A percentile compares a stretch with the other conserved stretches of the same genome.
phyloP scores from a whole-genome alignment of 2,888 invertebrate species.

The Spisula subtruncata region DNA sequence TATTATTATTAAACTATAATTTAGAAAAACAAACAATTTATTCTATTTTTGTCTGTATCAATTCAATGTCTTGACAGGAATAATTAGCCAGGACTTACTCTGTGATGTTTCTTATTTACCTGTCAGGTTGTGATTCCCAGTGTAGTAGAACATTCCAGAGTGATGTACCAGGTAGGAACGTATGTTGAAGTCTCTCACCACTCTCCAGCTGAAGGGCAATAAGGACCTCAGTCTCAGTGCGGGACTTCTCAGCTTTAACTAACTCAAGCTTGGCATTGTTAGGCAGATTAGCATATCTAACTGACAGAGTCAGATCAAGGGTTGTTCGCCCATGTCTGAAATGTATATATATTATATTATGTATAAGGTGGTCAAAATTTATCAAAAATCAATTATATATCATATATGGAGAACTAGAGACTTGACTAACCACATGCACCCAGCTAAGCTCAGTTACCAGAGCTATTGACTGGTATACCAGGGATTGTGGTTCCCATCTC shows the following conservation, averaged over 20 bases:
- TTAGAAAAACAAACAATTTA: too few species aligned
- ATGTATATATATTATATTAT: constrained; percentile 34
- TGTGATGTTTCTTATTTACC: constrained; percentile 55
- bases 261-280: constrained; percentile 97
- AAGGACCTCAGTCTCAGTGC: constrained; percentile 90
- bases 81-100: too few species aligned
- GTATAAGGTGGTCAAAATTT: too few species aligned
- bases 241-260: constrained; percentile 91
- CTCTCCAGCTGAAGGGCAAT: constrained; percentile 93
- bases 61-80: too few species aligned
- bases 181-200: constrained; percentile 90
- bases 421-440: too few species aligned
- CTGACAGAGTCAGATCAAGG: constrained; percentile 92
- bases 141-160: constrained; percentile 90
- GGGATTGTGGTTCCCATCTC: too few species aligned
- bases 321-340: constrained; percentile 93
- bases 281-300: constrained; percentile 95
- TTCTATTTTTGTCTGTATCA: too few species aligned
- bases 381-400: too few species aligned
- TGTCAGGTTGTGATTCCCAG: constrained; percentile 80
- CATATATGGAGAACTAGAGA: too few species aligned
- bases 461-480: too few species aligned
- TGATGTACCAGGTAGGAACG: constrained; percentile 89
- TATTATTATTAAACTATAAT: too few species aligned
- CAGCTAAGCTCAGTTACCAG: too few species aligned